Evolutionary conservation across 2,888 invertebrate species (phyloP).

Genomic region (Polylopha cassiicola): DNA sequence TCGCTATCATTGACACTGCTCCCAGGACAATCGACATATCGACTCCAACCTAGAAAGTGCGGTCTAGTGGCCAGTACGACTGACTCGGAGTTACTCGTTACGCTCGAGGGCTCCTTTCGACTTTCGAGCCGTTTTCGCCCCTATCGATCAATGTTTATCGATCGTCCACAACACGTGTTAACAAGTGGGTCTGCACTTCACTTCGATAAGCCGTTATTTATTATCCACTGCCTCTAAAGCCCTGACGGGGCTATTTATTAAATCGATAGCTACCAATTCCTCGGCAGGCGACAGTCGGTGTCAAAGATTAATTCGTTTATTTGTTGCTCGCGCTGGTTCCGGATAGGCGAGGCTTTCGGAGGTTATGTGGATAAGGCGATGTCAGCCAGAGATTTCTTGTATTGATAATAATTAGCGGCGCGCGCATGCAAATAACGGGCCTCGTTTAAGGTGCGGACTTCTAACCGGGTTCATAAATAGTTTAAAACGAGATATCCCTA

Average conservation of each 20-base stretch:
- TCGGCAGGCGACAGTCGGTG: constrained; percentile 13
- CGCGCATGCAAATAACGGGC: too few species aligned
- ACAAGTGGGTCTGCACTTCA: constrained; percentile 45
- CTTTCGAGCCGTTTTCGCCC: constrained; percentile 28
- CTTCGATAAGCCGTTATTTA: constrained; percentile 49
- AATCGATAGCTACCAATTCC: constrained; percentile 25
- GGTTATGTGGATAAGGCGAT: background rate
- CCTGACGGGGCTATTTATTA: constrained; percentile 30
- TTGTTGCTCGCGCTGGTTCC: constrained; percentile 12
- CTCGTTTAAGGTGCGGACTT: too few species aligned
- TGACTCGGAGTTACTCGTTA: too few species aligned
- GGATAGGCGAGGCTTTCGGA: background rate
- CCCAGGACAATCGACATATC: constrained; percentile 23
- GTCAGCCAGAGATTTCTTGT: background rate
- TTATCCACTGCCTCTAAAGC: constrained; percentile 30
- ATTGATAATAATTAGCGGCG: too few species aligned
- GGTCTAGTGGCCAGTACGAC: too few species aligned
- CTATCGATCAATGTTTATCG: constrained; percentile 49
- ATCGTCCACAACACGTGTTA: constrained; percentile 49
- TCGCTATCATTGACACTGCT: constrained; percentile 30
- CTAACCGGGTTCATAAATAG: too few species aligned
- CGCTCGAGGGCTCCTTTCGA: constrained; percentile 22
- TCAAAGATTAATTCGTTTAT: constrained; percentile 24
- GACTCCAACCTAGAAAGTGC: constrained; percentile 23
- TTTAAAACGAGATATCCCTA: too few species aligned